phyloP scores from a whole-genome alignment of 2,113 vertebrate genomes.

The Eleginops maclovinus region DNA sequence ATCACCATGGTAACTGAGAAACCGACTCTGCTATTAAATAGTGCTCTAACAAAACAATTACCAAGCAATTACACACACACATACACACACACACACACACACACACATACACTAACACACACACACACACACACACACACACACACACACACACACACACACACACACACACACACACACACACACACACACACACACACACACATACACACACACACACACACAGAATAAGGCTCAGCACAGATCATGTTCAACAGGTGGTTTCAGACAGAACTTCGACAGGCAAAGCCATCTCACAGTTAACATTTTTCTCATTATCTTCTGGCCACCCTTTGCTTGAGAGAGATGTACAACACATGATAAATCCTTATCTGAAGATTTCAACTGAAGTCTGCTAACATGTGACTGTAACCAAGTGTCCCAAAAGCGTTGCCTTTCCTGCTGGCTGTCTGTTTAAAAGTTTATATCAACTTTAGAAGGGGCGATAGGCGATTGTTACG shows the following conservation, averaged over 20 bases:
- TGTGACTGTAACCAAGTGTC: too few relatives aligned
- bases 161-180: too few relatives aligned
- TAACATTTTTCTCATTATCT: not conserved
- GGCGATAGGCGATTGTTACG: too few relatives aligned
- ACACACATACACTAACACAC: not conserved
- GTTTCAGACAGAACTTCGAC: too few relatives aligned
- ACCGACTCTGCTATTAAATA: conserved; percentile 63
- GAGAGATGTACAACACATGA: not conserved
- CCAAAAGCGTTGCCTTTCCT: too few relatives aligned
- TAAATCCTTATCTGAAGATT: not conserved
- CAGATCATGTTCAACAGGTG: too few relatives aligned
- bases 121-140: too few relatives aligned
- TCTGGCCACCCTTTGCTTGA: not conserved
- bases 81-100: too few relatives aligned
- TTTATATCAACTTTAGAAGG: too few relatives aligned
- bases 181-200: not conserved
- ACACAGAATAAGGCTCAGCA: too few relatives aligned
- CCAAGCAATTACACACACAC: not conserved
- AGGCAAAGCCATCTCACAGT: not conserved
- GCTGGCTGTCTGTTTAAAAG: too few relatives aligned
- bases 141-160: too few relatives aligned
- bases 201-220: not conserved
- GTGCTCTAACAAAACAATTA: conserved; percentile 59
- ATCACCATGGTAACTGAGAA: conserved; percentile 78
- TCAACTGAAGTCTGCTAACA: not conserved